Evolutionary conservation across 2,113 vertebrate species (phyloP).

Genomic region (Cyprinodon tularosa): DNA sequence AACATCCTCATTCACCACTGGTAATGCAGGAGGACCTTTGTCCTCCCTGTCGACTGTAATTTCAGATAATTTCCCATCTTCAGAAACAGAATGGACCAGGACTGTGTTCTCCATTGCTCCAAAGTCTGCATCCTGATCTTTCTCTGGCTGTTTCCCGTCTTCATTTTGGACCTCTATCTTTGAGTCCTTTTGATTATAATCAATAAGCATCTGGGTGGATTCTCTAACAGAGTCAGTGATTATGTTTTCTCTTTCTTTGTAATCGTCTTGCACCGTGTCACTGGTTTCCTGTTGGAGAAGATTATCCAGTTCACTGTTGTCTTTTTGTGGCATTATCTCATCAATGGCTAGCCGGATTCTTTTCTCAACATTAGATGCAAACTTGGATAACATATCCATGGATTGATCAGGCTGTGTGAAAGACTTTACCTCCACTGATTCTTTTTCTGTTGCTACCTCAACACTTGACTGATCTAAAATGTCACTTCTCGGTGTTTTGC

Average conservation of each 20-base stretch:
- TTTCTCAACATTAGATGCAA: conserved; percentile 73
- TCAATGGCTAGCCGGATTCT: conserved; percentile 70
- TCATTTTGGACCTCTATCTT: neutral
- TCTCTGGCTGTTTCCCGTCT: neutral
- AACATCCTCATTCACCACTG: neutral
- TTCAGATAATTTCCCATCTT: conserved; percentile 1
- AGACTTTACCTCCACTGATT: conserved; percentile 9
- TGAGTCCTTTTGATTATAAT: neutral
- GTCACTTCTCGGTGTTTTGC: neutral
- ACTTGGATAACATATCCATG: conserved; percentile 66
- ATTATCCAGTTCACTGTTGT: neutral
- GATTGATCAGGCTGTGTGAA: conserved; percentile 52
- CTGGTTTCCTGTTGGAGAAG: conserved; percentile 4
- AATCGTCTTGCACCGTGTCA: neutral
- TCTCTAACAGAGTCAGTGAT: conserved; percentile 4
- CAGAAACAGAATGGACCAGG: neutral
- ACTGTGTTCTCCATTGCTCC: neutral
- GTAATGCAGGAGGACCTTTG: neutral
- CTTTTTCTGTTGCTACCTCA: conserved; percentile 10
- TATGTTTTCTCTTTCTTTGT: conserved; percentile 5
- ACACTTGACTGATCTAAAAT: conserved; percentile 15
- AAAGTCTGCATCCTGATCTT: neutral
- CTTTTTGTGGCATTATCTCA: conserved; percentile 50
- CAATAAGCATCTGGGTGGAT: neutral
- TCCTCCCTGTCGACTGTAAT: neutral